phyloP scores from a whole-genome alignment of 2,888 invertebrate genomes.

The Drosophila recens region DNA sequence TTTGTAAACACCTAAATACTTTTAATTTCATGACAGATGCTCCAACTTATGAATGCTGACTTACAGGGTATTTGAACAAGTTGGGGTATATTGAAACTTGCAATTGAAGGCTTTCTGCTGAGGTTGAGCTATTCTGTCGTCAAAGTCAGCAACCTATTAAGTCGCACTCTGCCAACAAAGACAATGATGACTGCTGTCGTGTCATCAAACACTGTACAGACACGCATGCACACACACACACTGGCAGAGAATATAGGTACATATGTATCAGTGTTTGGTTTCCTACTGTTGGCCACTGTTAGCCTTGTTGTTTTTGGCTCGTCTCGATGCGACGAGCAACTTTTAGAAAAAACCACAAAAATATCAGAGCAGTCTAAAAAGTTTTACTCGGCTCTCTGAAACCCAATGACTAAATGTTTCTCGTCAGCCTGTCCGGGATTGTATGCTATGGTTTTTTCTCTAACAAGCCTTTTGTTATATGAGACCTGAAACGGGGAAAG shows the following conservation, averaged over 20 bases:
- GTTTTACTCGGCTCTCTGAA: conserved; percentile 39
- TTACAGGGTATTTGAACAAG: not conserved
- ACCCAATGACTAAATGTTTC: conserved; percentile 43
- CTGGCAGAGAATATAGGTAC: not conserved
- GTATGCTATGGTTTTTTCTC: conserved; percentile 46
- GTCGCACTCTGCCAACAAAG: conserved; percentile 48
- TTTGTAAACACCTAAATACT: too few species aligned
- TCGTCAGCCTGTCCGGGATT: conserved; percentile 24
- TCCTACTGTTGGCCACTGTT: conserved; percentile 8
- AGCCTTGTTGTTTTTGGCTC: not conserved
- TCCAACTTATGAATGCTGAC: not conserved
- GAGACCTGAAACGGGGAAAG: conserved; percentile 41
- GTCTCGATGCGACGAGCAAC: conserved; percentile 19
- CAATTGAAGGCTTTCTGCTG: conserved; percentile 4
- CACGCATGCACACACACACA: conserved; percentile 16
- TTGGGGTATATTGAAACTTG: not conserved
- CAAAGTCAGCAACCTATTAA: conserved; percentile 65
- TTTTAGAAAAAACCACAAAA: conserved; percentile 50
- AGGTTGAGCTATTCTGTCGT: conserved; percentile 17
- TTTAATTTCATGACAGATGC: not conserved
- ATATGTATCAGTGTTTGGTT: conserved; percentile 13
- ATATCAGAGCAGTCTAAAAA: conserved; percentile 53
- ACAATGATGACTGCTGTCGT: conserved; percentile 64
- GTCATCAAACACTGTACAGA: conserved; percentile 58
- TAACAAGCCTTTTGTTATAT: conserved; percentile 71